Evolutionary conservation across 2,113 vertebrate genomes (phyloP), one percentile per base, ranked within the genome.

Genomic region (Semnornis frantzii): DNA sequence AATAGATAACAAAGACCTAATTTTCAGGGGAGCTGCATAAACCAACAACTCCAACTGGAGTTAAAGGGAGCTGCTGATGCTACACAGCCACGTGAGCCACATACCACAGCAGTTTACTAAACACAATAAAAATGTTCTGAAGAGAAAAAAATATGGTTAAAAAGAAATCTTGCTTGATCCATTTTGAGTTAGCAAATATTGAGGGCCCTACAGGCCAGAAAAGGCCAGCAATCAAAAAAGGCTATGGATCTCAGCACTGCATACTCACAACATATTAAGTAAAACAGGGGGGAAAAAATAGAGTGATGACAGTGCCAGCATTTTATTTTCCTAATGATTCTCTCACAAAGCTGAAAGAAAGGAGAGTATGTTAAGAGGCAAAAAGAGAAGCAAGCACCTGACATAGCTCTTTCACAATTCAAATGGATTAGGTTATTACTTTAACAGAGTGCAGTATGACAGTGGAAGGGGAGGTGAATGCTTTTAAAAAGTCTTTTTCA

Each of bases 91-190:
- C 8, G 33, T 8, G 5, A 85, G 54, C 48, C 60, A 59, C 73
- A 37, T 13, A 78, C 13, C 59, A 50, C 34, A 74, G 58, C 18
- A 13, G 58, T 60, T 87, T 85, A 82, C 64, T 78, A 79, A 92
- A 79, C 30, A 92, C 81, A 88, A 54, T 64, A 31, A 77, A 93
- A 93, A 83, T 72, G 85, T 60, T 94, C 75, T 89, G 58, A 85
- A 70, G 80, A 94, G 46, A 78, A 92, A 94, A 94, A 94, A 94
- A 94, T 96, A 89, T 25, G 6, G 15, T 79, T 93, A 59, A 74
- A 91, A 94, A 82, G 68, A 73, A 91, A 86, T 63, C 73, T 83
- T 89, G 90, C 62, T 90, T 93, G 87, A 95, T 81, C 73, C 68
- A 34, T 80, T 94, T 85, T 92, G 90, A 68, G 44, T 93, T 85